These are phyloP conservation scores for Speoplatyrhinus poulsoni DNA, from an alignment of 2,113 vertebrate species.

Conservation along the genomic window DNA sequence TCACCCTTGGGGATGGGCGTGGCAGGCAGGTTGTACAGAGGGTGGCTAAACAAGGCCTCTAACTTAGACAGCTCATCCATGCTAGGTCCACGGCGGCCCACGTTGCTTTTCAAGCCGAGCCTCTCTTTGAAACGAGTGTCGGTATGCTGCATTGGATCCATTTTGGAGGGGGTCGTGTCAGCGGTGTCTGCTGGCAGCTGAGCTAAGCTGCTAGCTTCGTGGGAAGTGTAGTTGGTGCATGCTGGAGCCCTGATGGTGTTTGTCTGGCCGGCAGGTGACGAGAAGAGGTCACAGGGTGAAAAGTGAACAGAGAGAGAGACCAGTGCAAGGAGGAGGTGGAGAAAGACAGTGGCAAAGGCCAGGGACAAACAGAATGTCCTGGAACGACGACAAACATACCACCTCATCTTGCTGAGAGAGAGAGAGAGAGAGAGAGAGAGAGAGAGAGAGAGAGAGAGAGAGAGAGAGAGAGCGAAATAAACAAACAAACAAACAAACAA, in stretches of 20 bases:
- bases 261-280: neutral
- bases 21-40: constrained; percentile 72
- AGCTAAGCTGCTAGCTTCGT: neutral
- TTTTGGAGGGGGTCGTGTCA: constrained; percentile 9
- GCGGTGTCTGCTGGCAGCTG: constrained; percentile 1
- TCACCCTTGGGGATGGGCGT: constrained; percentile 71
- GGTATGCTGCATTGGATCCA: neutral
- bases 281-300: constrained; percentile 42
- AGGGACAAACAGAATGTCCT: constrained; percentile 73
- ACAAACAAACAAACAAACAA: too few species aligned
- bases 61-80: constrained; percentile 65
- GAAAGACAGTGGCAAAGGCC: constrained; percentile 65
- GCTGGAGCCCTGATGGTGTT: constrained; percentile 30
- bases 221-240: constrained; percentile 10
- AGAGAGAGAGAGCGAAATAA: constrained; percentile 10
- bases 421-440: constrained; percentile 10
- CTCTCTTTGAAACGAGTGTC: neutral
- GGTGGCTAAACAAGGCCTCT: constrained; percentile 76
- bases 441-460: neutral
- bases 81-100: neutral
- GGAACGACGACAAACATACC: constrained; percentile 64
- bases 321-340: constrained; percentile 74
- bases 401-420: constrained; percentile 45
- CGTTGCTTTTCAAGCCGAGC: too few species aligned
- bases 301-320: constrained; percentile 41